Base-by-base conservation (phyloP, 2,113 vertebrate genomes). In the Falco punctatus region DNA sequence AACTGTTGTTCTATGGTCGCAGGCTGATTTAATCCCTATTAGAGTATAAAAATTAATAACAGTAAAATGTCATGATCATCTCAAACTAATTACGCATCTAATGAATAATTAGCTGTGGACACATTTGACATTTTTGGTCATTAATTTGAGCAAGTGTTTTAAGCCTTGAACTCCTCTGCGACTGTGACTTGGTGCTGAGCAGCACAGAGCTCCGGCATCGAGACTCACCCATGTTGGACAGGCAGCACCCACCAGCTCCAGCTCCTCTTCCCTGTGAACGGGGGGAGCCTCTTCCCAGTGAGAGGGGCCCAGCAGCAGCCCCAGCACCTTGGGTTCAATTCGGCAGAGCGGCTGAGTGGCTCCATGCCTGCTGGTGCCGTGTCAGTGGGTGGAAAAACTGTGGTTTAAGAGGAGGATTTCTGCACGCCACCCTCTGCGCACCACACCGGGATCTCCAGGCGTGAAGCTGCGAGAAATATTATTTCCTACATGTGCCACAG, bases 21-120 rank as follows among this genome's bases (percentile, higher is more conserved):
- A 93, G 96, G 82, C 88, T 85, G 86, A 96, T 97, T 95, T 97
- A 94, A 96, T 97, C 95, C 95, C 92, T 96, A 85, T 86, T 93
- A 95, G 88, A 97, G 97, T 96, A 97, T 96, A 98, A 98, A 98
- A 98, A 99, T 97, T 98, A 99, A 98, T 97, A 98, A 98, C 98
- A 98, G 98, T 98, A 98, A 99, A 98, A 99, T 98, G 98, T 99
- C 99, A 98, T 61, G 95, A 98, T 99, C 98, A 97, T 98, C 98
- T 98, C 96, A 96, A 93, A 98, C 98, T 99, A 99, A 99, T 99
- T 99, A 99, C 91, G 96, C 98, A 98, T 98, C 98, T 99, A 98
- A 99, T 99, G 98, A 99, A 98, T 98, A 99, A 99, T 99, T 99
- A 99, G 98, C 98, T 97, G 98, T 97, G 98, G 98, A 99, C 98